Evolutionary conservation across 2,888 invertebrate genomes (phyloP), one percentile per base, ranked within the genome.

Genomic region (Agrilus mali): DNA sequence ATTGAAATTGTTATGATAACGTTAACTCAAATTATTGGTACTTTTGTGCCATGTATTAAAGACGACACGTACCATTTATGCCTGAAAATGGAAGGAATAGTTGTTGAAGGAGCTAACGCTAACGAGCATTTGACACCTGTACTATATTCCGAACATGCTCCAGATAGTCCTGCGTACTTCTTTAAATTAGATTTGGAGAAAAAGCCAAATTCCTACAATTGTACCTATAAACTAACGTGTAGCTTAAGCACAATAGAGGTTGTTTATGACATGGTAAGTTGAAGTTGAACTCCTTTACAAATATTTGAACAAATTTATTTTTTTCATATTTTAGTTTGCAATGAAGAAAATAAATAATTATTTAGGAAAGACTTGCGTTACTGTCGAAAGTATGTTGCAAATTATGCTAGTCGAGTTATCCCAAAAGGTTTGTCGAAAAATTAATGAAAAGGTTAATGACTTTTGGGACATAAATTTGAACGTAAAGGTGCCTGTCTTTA

Each of bases 161-260:
- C 77, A 3, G 75, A 74, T 46, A 76, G 80, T 44, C 75, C 77
- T 13, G 74, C 78, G 14, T 83, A 83, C 59, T 76, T 86, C 45
- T 71, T 88, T 47, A 78, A 83, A 0, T 59, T 85, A 27, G 86
- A 87, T 59, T 72, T 85, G 50, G 86, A 86, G 60, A 78, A 77
- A 58, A 78, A 82, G 56, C 81, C 83, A 0, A 60, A 72, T 7
- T 75, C 73, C 50, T 71, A 73, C 6, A 76, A 78, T 45, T 80
- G 79, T 17, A 80, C 82, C 55, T 80, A 80, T 54, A 80, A 80
- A 10, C 60, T 86, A 2, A 74, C 74, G 43, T 70, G 82, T 41
- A 69, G 75, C 43, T 66, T 86, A 58, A 84, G 86, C 59, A 79
- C 86, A 0, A 69, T 86, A 15, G 86, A 87, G 65, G 66, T 85